Conservation (phyloP, 2,113 vertebrate species). For the Aythya baeri region DNA sequence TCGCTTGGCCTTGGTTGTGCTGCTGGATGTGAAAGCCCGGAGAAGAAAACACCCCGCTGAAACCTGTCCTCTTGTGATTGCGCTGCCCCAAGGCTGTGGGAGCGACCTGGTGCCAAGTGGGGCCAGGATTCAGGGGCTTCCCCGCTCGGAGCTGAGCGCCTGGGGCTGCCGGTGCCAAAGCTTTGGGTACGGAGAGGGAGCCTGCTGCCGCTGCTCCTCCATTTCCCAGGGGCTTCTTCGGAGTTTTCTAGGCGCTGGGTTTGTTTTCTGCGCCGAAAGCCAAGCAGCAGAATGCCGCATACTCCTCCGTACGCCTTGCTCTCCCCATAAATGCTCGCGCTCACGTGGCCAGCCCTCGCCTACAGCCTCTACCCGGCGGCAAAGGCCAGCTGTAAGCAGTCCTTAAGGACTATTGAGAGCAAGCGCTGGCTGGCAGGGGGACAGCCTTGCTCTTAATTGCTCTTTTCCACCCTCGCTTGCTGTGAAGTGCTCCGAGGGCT, state of each 20-base stretch:
- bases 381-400: not conserved
- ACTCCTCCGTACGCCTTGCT: not conserved
- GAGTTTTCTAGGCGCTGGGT: not conserved
- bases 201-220: not conserved
- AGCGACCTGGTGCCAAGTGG: not conserved
- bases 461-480: not conserved
- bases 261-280: accelerated
- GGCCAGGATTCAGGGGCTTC: not conserved
- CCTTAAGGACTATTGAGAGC: accelerated
- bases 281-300: not conserved
- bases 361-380: accelerated
- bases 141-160: not conserved
- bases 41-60: not conserved
- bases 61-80: accelerated
- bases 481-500: not conserved
- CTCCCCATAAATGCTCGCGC: accelerated
- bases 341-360: accelerated
- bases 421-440: not conserved
- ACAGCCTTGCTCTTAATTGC: not conserved
- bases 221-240: accelerated
- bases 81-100: not conserved
- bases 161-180: not conserved
- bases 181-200: not conserved
- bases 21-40: not conserved
- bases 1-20: accelerated